Conservation (phyloP, 1,140 invertebrate species). For the Brachionus angularis region DNA sequence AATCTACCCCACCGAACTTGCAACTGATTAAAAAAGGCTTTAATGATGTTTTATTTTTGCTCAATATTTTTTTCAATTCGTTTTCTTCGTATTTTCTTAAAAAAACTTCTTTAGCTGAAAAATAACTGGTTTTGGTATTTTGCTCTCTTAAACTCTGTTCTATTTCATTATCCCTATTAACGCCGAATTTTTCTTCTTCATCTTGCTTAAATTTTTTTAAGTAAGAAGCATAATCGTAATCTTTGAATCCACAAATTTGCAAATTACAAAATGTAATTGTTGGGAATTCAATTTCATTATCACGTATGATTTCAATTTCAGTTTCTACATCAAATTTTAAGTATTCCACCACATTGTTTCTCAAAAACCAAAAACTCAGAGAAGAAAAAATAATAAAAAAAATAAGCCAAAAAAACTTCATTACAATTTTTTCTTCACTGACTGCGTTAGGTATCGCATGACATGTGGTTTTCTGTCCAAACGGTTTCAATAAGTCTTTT, state of each 20-base stretch:
- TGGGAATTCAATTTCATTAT: conserved; percentile 27
- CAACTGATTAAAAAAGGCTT: not conserved
- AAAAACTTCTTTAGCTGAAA: conserved; percentile 27
- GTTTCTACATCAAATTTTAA: conserved; percentile 15
- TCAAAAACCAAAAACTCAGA: not conserved
- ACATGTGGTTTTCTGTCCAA: too few relatives aligned
- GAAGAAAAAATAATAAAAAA: not conserved
- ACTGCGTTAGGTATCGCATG: too few relatives aligned
- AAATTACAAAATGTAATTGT: conserved; percentile 36
- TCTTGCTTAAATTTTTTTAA: conserved; percentile 5
- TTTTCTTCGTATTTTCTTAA: not conserved
- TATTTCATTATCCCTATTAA: not conserved
- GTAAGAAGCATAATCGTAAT: conserved; percentile 19
- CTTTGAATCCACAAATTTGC: not conserved
- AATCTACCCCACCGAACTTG: not conserved
- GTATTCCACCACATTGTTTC: not conserved
- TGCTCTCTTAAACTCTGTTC: not conserved
- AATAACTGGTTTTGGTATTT: conserved; percentile 15
- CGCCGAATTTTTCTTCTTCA: not conserved
- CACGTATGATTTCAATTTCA: not conserved
- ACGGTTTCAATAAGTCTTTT: too few relatives aligned
- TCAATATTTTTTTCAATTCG: not conserved
- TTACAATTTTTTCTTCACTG: too few relatives aligned
- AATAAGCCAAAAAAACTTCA: conserved; percentile 2
- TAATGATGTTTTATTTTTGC: not conserved